phyloP scores from a whole-genome alignment of 1,140 invertebrate species.

The Condylostylus longicornis region DNA sequence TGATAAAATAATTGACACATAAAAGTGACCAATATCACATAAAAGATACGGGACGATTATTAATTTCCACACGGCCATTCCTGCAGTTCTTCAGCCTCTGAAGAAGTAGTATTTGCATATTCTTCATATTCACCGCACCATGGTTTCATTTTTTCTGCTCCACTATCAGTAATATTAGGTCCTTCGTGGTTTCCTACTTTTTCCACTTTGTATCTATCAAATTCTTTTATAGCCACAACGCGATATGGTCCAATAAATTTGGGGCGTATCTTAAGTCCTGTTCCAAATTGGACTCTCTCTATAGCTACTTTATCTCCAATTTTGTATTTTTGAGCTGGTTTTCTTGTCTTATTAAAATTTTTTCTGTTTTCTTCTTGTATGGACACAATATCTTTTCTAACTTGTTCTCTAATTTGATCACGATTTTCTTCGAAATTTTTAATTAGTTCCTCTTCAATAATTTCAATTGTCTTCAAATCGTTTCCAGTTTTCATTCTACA shows the following conservation, averaged over 20 bases:
- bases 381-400: constrained; percentile 19
- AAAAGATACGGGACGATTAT: too few species aligned
- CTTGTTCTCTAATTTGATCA: constrained; percentile 3
- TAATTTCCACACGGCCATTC: too few species aligned
- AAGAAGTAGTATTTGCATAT: too few species aligned
- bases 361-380: constrained; percentile 25
- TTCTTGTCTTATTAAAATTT: constrained; percentile 18
- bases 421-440: constrained; percentile 10
- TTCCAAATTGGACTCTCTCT: constrained; percentile 23
- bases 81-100: too few species aligned
- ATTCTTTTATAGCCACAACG: constrained; percentile 11
- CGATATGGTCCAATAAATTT: constrained; percentile 30
- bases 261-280: constrained; percentile 21
- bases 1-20: too few species aligned
- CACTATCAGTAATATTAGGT: too few species aligned
- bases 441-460: constrained; percentile 19
- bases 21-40: too few species aligned
- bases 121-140: too few species aligned
- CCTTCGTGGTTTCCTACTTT: constrained; percentile 5
- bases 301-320: constrained; percentile 26
- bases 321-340: constrained; percentile 14
- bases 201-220: constrained; percentile 13
- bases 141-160: too few species aligned
- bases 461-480: constrained; percentile 10
- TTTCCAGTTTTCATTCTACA: constrained; percentile 1